Base-by-base conservation (phyloP, 2,888 invertebrate species). In the Dicycla oo region DNA sequence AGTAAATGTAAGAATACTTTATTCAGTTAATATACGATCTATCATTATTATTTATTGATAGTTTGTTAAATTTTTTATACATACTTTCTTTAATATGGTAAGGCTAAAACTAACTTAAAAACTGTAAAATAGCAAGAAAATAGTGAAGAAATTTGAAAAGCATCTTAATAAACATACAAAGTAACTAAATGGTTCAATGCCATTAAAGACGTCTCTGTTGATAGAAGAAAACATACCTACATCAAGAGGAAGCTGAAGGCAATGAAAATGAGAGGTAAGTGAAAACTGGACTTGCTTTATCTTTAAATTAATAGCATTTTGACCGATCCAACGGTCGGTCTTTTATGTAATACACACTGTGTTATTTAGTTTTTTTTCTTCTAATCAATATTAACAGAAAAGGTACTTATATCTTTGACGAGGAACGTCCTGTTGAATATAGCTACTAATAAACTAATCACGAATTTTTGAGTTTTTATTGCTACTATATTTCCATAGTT, bases 221-320 rank as follows among this genome's bases (percentile, higher is more conserved):
- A 53, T 56, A 30, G 26, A 54, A 47, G 13, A 49, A 62, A 49
- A 20, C 18, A 51, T n/a, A 30, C 3, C 3, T 30, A 34, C 10
- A 38, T 47, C 34, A 56, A 61, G 18, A 53, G 51, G 26, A 43
- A 65, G 13, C 43, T 3, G n/a, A 69, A 54, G 18, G 11, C 23
- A 75, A 57, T 70, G 43, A 78, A 72, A 73, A 82, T 81, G 69
- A 74, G 40, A 69, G 78, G 82, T 82, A 43, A 78, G 82, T 84
- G n/a, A 4, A 51, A 26, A 64, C n/a, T 26, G 15, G 20, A 18
- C 1, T 23, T 38, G 38, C 15, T 62, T 58, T 47, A 18, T 20
- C 13, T 45, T 26, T 26, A 10, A 40, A 20, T 10, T 30, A 26
- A 61, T 45, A 26, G n/a, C 11, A 51, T 26, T 34, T 3, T 23